Conservation (phyloP, 2,888 invertebrate species). For the Xanthia togata region DNA sequence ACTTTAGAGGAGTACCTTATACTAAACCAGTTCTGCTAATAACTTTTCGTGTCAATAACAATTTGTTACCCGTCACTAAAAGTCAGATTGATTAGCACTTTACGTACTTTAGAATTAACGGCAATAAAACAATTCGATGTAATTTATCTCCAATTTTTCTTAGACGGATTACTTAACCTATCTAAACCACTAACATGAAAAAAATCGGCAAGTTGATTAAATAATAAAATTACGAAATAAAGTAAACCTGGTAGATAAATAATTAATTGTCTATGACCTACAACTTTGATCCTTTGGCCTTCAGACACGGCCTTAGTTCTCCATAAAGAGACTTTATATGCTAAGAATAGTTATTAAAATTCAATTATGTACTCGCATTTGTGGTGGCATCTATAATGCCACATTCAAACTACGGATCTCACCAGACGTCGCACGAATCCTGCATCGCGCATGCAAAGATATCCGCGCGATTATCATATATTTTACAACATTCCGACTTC, state of each 20-base stretch:
- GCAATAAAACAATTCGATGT: constrained; percentile 48
- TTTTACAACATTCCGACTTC: too few relatives aligned
- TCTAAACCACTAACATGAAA: not conserved
- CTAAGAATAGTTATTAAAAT: too few relatives aligned
- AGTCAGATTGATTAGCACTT: constrained; percentile 19
- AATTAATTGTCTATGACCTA: constrained; percentile 31
- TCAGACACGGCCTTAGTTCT: not conserved
- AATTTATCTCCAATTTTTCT: constrained; percentile 27
- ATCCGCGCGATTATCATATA: too few relatives aligned
- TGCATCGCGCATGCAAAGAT: too few relatives aligned
- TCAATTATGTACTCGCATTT: too few relatives aligned
- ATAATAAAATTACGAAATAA: constrained; percentile 11
- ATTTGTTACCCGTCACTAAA: not conserved
- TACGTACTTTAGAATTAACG: constrained; percentile 23
- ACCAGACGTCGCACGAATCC: too few relatives aligned
- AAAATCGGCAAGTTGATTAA: not conserved
- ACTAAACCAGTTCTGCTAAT: not conserved
- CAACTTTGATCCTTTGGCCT: constrained; percentile 30
- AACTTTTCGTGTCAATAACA: not conserved
- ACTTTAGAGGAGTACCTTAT: not conserved
- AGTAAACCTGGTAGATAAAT: not conserved
- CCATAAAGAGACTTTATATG: not conserved
- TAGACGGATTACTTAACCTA: not conserved
- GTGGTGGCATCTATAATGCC: too few relatives aligned
- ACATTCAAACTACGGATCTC: too few relatives aligned